Conservation (phyloP, 2,888 invertebrate genomes). For the Atherix ibis region DNA sequence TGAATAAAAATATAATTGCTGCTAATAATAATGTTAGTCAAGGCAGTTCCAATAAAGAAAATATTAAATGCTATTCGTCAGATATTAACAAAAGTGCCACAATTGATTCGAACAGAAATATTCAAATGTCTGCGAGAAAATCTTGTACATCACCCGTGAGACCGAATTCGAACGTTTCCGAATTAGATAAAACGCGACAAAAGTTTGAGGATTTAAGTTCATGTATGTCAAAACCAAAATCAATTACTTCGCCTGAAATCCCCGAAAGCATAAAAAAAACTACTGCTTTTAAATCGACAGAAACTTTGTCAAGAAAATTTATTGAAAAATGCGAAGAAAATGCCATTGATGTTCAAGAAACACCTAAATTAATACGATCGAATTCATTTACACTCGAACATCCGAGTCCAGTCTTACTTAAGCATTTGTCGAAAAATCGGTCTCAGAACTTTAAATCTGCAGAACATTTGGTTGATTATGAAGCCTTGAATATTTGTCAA, state of each 20-base stretch:
- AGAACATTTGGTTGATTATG: not conserved
- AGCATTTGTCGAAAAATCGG: conserved; percentile 31
- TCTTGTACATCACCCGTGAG: too few relatives aligned
- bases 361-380: conserved; percentile 43
- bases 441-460: not conserved
- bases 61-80: too few relatives aligned
- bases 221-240: too few relatives aligned
- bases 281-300: too few relatives aligned
- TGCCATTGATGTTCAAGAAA: conserved; percentile 16
- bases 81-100: not conserved
- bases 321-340: not conserved
- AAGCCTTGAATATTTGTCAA: not conserved
- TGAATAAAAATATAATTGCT: too few relatives aligned
- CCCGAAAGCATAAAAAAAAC: not conserved
- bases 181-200: too few relatives aligned
- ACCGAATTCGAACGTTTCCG: too few relatives aligned
- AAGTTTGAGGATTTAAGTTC: too few relatives aligned
- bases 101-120: not conserved
- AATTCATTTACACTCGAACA: conserved; percentile 63
- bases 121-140: not conserved
- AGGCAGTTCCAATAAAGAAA: too few relatives aligned
- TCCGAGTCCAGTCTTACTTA: conserved; percentile 54
- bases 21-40: too few relatives aligned
- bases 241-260: conserved; percentile 5
- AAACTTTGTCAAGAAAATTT: not conserved